Evolutionary conservation across 2,888 invertebrate genomes (phyloP).

Genomic region (Phragmatobia fuliginosa): DNA sequence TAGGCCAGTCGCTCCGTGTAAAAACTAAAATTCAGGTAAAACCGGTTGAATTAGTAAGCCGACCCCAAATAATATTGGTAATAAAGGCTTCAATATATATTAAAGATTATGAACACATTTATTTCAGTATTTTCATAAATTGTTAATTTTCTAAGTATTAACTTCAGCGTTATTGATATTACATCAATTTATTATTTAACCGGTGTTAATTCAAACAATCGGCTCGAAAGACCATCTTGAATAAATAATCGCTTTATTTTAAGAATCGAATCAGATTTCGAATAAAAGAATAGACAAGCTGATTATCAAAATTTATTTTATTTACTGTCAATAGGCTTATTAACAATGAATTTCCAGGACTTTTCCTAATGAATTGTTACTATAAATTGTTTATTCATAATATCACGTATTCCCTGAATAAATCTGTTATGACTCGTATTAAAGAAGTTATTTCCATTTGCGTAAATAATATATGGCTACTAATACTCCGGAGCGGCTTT

Average conservation of each 20-base stretch:
- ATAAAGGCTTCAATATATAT: no score
- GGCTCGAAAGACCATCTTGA: not conserved
- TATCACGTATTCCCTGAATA: not conserved
- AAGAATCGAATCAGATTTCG: not conserved
- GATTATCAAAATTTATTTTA: not conserved
- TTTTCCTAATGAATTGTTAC: not conserved
- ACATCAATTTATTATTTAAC: not conserved
- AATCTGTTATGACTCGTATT: not conserved
- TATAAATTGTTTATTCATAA: not conserved
- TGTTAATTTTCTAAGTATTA: not conserved
- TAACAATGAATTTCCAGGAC: not conserved
- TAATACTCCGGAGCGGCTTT: constrained; percentile 24
- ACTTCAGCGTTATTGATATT: not conserved
- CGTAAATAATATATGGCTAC: not conserved
- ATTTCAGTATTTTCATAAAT: not conserved
- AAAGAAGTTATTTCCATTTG: constrained; percentile 4
- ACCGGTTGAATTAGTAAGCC: no score
- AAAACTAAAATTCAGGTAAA: no score
- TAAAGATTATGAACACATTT: not conserved
- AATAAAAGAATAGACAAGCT: not conserved
- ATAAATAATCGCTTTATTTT: not conserved
- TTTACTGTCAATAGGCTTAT: not conserved
- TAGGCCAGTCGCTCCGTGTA: no score
- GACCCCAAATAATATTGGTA: no score
- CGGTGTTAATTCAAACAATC: not conserved